Base-by-base conservation (phyloP, 2,113 vertebrate genomes). In the Laticauda laticaudata region DNA sequence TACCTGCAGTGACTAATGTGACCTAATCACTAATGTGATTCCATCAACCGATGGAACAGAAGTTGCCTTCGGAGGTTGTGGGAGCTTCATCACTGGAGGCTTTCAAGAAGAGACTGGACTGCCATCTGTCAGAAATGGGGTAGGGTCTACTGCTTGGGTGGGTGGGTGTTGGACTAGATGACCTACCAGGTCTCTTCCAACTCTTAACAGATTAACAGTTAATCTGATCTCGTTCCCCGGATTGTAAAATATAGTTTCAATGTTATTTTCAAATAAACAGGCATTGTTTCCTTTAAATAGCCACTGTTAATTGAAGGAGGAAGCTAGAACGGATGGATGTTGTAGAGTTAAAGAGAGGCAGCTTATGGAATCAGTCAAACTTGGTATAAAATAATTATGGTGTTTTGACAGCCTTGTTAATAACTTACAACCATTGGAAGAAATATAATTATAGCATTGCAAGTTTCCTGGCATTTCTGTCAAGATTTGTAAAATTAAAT, bases 371-470 rank as follows among this genome's bases (percentile, higher is more conserved):
- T 96, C 94, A 93, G 95, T 96, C 96, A 95, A 92, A 95, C 93
- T 93, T 94, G 94, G 94, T 95, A 94, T 96, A 94, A 97, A 96
- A 97, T 97, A 96, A 97, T 96, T 96, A 97, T 90, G 95, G 94
- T 96, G 95, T 97, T 97, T 97, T 97, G 96, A 96, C 95, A 95
- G 96, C 96, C 69, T 96, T 97, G 94, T 95, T 97, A 97, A 97
- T 97, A 97, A 95, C 94, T 94, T 91, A 64, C 93, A 96, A 81
- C 96, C 94, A 94, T 93, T 94, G 96, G 94, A 95, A 96, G 93
- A 95, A 95, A 95, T 90, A 94, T 94, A 96, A 91, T 96, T 92
- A 86, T 0, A 10, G 86, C 1, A 0, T 95, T 94, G 91, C 95
- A 29, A 87, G 94, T 96, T 93, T 95, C 95, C 95, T 96, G 96